Conservation (phyloP, 2,113 vertebrate species). For the Siniperca chuatsi region DNA sequence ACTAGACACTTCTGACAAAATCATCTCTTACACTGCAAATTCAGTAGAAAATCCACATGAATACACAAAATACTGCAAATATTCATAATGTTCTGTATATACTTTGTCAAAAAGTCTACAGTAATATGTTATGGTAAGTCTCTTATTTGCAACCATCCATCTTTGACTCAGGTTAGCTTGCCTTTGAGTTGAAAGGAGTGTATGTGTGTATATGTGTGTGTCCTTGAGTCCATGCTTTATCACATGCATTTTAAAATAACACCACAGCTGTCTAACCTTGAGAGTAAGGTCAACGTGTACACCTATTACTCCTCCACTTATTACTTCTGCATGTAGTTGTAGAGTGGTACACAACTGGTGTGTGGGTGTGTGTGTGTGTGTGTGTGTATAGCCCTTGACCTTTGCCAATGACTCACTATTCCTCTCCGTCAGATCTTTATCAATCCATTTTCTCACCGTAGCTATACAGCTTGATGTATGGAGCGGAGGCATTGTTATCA, state of each 20-base stretch:
- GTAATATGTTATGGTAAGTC: neutral
- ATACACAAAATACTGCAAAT: neutral
- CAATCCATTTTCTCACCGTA: slow-evolving; percentile 27
- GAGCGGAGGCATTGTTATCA: neutral
- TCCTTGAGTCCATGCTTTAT: slow-evolving; percentile 57
- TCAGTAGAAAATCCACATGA: neutral
- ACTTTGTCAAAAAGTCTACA: neutral
- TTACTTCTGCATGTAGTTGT: slow-evolving; percentile 27
- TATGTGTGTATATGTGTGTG: slow-evolving; percentile 8
- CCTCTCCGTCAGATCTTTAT: slow-evolving; percentile 36
- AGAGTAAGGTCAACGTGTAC: slow-evolving; percentile 38
- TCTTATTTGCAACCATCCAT: neutral
- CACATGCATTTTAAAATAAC: slow-evolving; percentile 66
- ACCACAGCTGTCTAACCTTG: slow-evolving; percentile 64
- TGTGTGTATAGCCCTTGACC: slow-evolving; percentile 38
- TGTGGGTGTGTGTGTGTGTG: slow-evolving; percentile 5
- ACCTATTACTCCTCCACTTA: slow-evolving; percentile 38
- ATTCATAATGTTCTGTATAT: neutral
- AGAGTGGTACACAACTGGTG: slow-evolving; percentile 6
- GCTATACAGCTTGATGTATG: slow-evolving; percentile 29
- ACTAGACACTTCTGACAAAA: neutral
- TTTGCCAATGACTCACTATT: slow-evolving; percentile 26
- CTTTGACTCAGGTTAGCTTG: neutral
- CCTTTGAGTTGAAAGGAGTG: slow-evolving; percentile 9
- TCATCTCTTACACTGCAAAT: neutral